Conservation (phyloP, 1,140 invertebrate genomes). For the Steinernema feltiae region DNA sequence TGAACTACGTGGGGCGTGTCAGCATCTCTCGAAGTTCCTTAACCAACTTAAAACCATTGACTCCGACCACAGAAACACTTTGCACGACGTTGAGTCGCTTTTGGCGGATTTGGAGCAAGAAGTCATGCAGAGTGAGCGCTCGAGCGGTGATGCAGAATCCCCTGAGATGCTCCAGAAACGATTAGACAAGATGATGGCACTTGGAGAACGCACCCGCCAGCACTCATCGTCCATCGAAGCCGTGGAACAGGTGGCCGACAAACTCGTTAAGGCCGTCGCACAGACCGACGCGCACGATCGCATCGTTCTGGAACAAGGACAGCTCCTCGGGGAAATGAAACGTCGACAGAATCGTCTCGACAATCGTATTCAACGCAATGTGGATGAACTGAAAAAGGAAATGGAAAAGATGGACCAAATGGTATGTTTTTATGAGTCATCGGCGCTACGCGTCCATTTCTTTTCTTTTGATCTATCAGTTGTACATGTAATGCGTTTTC, state of each 20-base stretch:
- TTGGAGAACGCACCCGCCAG: constrained; percentile 1
- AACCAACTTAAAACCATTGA: not conserved
- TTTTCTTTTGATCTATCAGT: not conserved
- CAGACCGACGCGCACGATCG: not conserved
- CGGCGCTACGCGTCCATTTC: not conserved
- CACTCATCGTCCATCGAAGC: not conserved
- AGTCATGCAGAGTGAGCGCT: not conserved
- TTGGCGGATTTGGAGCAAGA: not conserved
- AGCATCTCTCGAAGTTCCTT: not conserved
- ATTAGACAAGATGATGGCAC: constrained; percentile 3
- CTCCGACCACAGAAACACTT: not conserved
- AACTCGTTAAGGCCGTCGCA: not conserved
- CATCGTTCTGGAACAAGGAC: not conserved
- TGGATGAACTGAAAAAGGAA: constrained; percentile 24
- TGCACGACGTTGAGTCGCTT: not conserved
- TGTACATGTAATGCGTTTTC: not conserved
- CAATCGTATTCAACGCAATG: constrained; percentile 23
- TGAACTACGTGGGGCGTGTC: not conserved
- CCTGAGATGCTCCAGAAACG: not conserved
- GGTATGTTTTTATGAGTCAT: not conserved
- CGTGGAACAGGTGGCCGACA: not conserved
- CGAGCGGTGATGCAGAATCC: not conserved
- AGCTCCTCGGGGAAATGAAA: not conserved
- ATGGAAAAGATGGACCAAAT: constrained; percentile 23
- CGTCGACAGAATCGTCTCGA: not conserved